Conservation (phyloP, 2,888 invertebrate genomes). For the Catocala sponsa region DNA sequence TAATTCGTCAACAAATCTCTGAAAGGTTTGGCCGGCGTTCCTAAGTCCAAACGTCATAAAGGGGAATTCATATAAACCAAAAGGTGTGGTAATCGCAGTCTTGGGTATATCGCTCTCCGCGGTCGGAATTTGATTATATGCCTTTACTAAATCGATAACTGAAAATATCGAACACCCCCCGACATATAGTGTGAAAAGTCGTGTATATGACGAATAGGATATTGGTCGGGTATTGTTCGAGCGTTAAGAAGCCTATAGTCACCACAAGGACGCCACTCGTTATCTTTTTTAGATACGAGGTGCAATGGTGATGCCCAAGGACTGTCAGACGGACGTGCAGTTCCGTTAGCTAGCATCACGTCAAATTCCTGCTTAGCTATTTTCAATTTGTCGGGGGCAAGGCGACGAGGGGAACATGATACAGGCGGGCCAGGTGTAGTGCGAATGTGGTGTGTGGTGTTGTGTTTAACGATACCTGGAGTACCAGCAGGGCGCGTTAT, state of each 20-base stretch:
- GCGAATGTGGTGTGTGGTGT: conserved; percentile 19
- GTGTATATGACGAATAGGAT: conserved; percentile 21
- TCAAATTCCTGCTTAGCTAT: conserved; percentile 21
- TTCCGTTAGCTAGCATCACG: conserved; percentile 10
- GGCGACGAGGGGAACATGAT: conserved; percentile 6
- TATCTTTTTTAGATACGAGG: conserved; percentile 18
- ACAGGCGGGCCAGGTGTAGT: conserved; percentile 23
- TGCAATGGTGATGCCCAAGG: conserved; percentile 22
- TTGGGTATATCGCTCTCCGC: conserved; percentile 32
- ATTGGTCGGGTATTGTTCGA: conserved; percentile 14
- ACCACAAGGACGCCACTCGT: conserved; percentile 20
- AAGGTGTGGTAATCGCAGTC: conserved; percentile 59
- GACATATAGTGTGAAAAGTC: conserved; percentile 15
- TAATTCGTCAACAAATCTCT: conserved; percentile 9
- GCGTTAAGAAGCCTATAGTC: not conserved
- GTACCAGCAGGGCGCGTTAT: conserved; percentile 24
- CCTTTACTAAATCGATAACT: conserved; percentile 32
- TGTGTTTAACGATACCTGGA: conserved; percentile 5
- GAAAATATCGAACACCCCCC: conserved; percentile 16
- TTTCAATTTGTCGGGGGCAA: conserved; percentile 20
- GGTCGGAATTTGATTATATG: not conserved
- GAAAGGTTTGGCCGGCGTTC: conserved; percentile 15
- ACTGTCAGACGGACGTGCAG: conserved; percentile 1
- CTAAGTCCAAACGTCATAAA: not conserved
- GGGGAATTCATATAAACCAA: too few species aligned